phyloP scores from a whole-genome alignment of 2,113 vertebrate genomes.

The Myrmecobius fasciatus region DNA sequence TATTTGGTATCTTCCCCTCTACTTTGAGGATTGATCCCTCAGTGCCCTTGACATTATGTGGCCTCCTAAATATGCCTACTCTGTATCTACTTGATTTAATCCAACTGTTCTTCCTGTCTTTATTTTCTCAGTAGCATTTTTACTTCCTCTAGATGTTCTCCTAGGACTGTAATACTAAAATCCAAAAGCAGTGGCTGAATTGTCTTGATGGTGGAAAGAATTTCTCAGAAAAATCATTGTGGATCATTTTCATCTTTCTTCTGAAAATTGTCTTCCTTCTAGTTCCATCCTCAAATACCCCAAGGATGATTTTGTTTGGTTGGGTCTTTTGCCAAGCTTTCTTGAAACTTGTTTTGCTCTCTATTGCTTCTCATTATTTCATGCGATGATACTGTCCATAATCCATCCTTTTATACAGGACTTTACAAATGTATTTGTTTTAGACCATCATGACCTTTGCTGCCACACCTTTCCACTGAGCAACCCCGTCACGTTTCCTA shows the following conservation, averaged over 20 bases:
- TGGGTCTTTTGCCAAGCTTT: not conserved
- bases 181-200: not conserved
- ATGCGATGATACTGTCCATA: not conserved
- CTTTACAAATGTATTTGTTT: not conserved
- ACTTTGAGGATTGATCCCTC: no score
- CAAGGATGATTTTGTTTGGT: not conserved
- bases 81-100: not conserved
- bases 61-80: not conserved
- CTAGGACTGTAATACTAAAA: not conserved
- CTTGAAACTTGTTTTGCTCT: not conserved
- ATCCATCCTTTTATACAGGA: not conserved
- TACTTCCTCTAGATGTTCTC: not conserved
- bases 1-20: no score
- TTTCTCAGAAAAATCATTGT: not conserved
- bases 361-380: not conserved
- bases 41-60: not conserved
- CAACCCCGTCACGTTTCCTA: not conserved
- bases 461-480: not conserved
- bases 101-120: not conserved
- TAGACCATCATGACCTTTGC: not conserved
- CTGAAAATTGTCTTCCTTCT: not conserved
- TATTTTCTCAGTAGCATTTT: not conserved
- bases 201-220: not conserved
- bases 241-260: not conserved
- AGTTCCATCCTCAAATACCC: not conserved